A percentile compares a stretch with the other conserved stretches of the same genome.
phyloP scores from a whole-genome alignment of 2,797 vertebrate species.

The Taeniopygia guttata region DNA sequence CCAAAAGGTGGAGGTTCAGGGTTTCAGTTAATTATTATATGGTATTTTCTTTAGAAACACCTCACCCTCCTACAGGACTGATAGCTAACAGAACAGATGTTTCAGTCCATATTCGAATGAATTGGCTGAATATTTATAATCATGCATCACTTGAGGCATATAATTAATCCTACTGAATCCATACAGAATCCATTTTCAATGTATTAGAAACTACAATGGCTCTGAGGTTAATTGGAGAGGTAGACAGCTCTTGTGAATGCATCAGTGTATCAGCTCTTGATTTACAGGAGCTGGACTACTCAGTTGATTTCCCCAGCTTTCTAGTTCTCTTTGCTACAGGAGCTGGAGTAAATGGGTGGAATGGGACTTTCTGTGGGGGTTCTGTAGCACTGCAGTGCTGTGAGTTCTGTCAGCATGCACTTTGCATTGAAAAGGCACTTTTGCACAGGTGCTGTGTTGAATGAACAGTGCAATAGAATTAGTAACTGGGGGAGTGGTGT shows the following conservation, averaged over 20 bases:
- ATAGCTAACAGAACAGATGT: background rate
- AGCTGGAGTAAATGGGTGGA: background rate
- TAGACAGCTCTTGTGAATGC: background rate
- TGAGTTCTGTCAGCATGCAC: background rate
- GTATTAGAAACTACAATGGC: background rate
- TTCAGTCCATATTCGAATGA: background rate
- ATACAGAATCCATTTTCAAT: background rate
- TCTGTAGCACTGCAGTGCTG: background rate
- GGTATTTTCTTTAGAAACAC: background rate
- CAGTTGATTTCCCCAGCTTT: background rate
- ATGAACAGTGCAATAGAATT: background rate
- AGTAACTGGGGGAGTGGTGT: background rate
- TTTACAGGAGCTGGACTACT: background rate
- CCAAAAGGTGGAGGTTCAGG: background rate
- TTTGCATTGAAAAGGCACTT: background rate
- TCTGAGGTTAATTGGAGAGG: background rate
- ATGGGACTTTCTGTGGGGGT: background rate
- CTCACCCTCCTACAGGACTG: background rate
- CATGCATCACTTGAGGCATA: background rate
- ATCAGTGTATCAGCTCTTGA: background rate
- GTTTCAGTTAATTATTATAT: background rate
- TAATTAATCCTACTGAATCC: background rate
- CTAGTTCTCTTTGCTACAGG: background rate
- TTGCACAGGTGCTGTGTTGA: background rate
- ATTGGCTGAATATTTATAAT: background rate